A percentile compares a stretch with the other conserved stretches of the same genome.
Evolutionary conservation across 2,888 invertebrate species (phyloP).

Genomic region (Loripinus fragilis): DNA sequence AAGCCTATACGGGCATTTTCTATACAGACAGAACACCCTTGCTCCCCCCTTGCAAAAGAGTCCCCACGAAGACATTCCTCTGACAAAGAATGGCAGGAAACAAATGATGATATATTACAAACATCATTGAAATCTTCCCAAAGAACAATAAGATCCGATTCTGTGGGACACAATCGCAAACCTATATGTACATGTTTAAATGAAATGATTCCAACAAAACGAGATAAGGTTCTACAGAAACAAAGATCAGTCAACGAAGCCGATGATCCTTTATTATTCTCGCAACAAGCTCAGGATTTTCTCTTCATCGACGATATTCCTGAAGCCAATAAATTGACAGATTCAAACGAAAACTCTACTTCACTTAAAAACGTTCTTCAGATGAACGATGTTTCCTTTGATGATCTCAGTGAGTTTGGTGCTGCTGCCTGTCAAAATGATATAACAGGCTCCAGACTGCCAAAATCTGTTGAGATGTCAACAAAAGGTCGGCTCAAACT

Average conservation of each 20-base stretch:
- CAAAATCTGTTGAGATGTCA: conserved; percentile 51
- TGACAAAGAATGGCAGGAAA: background rate
- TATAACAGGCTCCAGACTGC: background rate
- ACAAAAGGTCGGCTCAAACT: conserved; percentile 27
- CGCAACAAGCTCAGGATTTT: conserved; percentile 33
- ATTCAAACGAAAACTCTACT: conserved; percentile 4
- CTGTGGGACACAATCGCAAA: background rate
- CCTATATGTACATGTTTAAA: background rate
- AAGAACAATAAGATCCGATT: background rate
- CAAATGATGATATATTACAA: background rate
- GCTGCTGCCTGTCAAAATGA: conserved; percentile 33
- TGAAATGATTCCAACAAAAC: background rate
- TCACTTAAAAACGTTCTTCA: background rate
- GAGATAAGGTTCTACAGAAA: conserved; percentile 1
- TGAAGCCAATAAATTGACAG: background rate
- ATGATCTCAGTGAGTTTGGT: conserved; percentile 45
- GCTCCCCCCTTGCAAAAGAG: conserved; percentile 43
- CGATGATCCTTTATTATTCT: conserved; percentile 10
- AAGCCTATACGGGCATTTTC: conserved; percentile 43
- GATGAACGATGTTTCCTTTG: conserved; percentile 39
- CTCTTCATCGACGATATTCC: conserved; percentile 31
- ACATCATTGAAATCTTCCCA: background rate
- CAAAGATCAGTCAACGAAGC: background rate
- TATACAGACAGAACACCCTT: conserved; percentile 49
- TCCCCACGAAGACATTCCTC: conserved; percentile 9